phyloP scores from a whole-genome alignment of 1,140 invertebrate genomes.

The Cardiocondyla obscurior region DNA sequence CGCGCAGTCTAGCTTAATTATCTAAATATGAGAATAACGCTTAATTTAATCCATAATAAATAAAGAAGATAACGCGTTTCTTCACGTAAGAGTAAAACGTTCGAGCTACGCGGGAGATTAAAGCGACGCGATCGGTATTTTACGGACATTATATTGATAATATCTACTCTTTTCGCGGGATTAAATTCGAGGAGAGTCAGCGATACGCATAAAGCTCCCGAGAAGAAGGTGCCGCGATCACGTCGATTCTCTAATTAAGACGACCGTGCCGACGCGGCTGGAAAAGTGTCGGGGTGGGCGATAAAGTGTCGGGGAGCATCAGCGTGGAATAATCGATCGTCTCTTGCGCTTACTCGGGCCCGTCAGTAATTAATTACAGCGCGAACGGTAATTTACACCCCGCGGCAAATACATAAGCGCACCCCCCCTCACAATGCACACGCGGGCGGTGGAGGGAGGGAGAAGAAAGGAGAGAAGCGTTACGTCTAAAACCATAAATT shows the following conservation, averaged over 20 bases:
- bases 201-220: conserved; percentile 29
- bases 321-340: conserved; percentile 62
- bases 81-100: not conserved
- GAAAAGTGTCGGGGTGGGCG: conserved; percentile 43
- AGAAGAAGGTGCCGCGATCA: conserved; percentile 4
- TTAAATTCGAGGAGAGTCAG: conserved; percentile 1
- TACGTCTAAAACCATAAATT: conserved; percentile 47
- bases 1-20: not conserved
- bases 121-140: not conserved
- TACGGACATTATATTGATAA: conserved; percentile 4
- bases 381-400: conserved; percentile 57
- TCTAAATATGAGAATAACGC: not conserved
- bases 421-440: conserved; percentile 14
- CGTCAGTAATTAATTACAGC: conserved; percentile 61
- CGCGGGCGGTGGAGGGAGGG: no score
- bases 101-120: not conserved
- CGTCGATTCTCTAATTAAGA: conserved; percentile 52
- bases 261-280: conserved; percentile 11
- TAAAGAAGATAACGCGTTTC: not conserved
- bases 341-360: conserved; percentile 45
- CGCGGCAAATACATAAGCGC: conserved; percentile 51
- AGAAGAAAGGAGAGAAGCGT: not conserved
- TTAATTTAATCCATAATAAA: not conserved
- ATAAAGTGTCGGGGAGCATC: conserved; percentile 55
- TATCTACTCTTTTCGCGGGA: conserved; percentile 25